These are phyloP conservation scores for Psophia crepitans DNA, from an alignment of 2,113 vertebrate genomes.

Conservation along the genomic window DNA sequence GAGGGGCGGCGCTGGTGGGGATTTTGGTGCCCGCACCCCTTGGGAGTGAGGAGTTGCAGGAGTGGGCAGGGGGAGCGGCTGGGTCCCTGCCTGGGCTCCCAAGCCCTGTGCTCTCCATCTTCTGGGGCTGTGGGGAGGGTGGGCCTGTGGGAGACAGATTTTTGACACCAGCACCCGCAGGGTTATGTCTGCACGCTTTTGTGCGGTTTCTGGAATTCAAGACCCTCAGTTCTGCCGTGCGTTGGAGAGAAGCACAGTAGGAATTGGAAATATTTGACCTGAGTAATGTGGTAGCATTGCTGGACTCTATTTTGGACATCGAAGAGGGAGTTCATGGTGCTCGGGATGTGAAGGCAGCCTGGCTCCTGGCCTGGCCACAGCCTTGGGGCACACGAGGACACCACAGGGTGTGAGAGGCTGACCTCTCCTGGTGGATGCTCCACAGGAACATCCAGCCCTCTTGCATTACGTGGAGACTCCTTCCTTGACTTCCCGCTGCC, in stretches of 20 bases:
- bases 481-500: neutral
- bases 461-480: neutral
- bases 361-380: neutral
- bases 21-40: neutral
- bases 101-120: neutral
- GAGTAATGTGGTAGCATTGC: neutral
- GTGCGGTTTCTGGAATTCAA: neutral
- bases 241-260: neutral
- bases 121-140: neutral
- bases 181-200: neutral
- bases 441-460: neutral
- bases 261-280: slow-evolving; percentile 2
- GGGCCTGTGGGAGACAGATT: neutral
- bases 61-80: neutral
- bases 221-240: neutral
- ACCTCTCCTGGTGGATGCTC: neutral
- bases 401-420: accelerated
- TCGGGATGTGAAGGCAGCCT: neutral
- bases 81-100: neutral
- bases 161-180: neutral
- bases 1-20: neutral
- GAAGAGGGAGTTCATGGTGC: neutral
- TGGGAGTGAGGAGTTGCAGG: neutral
- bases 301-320: neutral
- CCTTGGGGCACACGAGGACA: neutral